A percentile compares a stretch with the other conserved stretches of the same genome.
phyloP scores from a whole-genome alignment of 2,113 vertebrate genomes.

The Centropus bengalensis region DNA sequence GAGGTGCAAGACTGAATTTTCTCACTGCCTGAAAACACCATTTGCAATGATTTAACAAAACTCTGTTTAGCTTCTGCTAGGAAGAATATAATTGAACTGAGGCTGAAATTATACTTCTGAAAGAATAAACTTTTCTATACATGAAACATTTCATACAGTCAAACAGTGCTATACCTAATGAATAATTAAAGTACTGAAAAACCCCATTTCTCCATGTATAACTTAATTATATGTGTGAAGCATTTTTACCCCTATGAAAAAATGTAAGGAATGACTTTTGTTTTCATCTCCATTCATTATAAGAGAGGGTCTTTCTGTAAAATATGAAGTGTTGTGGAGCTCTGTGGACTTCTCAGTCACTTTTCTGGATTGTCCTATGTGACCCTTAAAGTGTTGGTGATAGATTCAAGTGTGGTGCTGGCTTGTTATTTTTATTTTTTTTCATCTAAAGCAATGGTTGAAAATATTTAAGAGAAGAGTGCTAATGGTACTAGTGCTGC shows the following conservation, averaged over 20 bases:
- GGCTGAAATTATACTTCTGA: slow-evolving; percentile 42
- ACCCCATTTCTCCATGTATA: background rate
- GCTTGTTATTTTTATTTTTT: background rate
- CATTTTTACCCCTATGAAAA: background rate
- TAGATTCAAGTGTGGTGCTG: background rate
- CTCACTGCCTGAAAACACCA: slow-evolving; percentile 34
- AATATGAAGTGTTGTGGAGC: background rate
- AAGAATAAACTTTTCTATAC: slow-evolving; percentile 48
- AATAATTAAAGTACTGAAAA: slow-evolving; percentile 48
- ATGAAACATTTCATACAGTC: background rate
- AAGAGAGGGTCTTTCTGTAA: background rate
- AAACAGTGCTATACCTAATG: slow-evolving; percentile 31
- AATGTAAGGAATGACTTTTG: background rate
- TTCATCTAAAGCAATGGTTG: background rate
- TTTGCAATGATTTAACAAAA: slow-evolving; percentile 41
- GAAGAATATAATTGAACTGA: slow-evolving; percentile 46
- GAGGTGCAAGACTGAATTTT: slow-evolving; percentile 56
- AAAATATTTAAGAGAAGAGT: background rate
- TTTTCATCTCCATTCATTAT: slow-evolving; percentile 1
- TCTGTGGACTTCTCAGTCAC: background rate
- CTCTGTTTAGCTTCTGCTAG: slow-evolving; percentile 41
- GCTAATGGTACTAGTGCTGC: background rate
- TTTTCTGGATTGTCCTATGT: background rate
- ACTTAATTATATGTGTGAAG: slow-evolving; percentile 14
- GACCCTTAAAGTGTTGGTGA: slow-evolving; percentile 20